Percentiles rank a stretch among this genome's conserved stretches.
Conservation (phyloP, 2,113 vertebrate genomes). For the Recurvirostra avosetta region DNA sequence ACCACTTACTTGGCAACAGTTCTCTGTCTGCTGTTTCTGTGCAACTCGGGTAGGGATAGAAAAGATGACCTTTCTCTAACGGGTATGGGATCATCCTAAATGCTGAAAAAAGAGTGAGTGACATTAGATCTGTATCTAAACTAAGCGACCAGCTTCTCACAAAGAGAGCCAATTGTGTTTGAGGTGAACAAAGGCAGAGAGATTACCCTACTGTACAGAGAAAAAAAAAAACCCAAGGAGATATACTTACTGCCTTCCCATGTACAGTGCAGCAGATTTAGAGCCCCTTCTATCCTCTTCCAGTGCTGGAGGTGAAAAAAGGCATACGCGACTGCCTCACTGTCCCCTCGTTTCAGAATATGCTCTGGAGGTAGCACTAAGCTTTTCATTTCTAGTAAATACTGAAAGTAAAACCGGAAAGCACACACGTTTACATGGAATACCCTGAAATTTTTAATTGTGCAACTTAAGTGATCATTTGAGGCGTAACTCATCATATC, state of each 20-base stretch:
- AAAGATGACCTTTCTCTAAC: slow-evolving; percentile 96
- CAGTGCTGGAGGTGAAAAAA: slow-evolving; percentile 99
- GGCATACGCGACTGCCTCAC: slow-evolving; percentile 95
- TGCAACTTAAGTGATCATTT: not conserved
- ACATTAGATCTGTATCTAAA: not conserved
- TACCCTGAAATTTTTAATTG: not conserved
- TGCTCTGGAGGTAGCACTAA: slow-evolving; percentile 97
- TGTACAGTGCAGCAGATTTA: slow-evolving; percentile 95
- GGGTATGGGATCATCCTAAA: slow-evolving; percentile 99
- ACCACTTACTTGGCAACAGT: slow-evolving; percentile 91
- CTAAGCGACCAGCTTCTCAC: not conserved
- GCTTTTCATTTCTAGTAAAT: slow-evolving; percentile 99
- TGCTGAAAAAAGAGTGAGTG: slow-evolving; percentile 72
- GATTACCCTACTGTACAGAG: not conserved
- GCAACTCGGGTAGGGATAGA: slow-evolving; percentile 97
- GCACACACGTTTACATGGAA: not conserved
- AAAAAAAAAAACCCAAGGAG: not conserved
- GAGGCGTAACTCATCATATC: accelerated
- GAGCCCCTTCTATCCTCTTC: slow-evolving; percentile 96
- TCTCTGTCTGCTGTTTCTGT: slow-evolving; percentile 98
- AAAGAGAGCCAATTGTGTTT: not conserved
- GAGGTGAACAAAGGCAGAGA: not conserved
- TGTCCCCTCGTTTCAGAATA: slow-evolving; percentile 97
- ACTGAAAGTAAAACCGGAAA: slow-evolving; percentile 74
- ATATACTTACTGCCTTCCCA: slow-evolving; percentile 96